Conservation (phyloP, 2,888 invertebrate species). For the Mythimna ferrago region DNA sequence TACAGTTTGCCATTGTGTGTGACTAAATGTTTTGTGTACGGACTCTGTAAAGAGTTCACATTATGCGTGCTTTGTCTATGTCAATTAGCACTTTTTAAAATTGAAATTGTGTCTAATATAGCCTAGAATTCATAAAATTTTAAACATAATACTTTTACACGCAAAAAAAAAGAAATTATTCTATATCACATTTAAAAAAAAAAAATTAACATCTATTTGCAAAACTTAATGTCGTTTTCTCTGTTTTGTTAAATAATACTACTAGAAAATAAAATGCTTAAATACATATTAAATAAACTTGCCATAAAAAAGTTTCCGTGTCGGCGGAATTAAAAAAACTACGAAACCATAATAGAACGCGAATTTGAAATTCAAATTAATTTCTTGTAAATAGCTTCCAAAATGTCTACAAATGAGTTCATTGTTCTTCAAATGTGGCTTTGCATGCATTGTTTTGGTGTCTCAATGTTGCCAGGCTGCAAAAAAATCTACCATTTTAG, state of each 20-base stretch:
- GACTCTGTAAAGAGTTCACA: conserved; percentile 13
- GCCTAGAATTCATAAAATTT: not conserved
- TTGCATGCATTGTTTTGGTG: conserved; percentile 77
- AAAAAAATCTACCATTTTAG: conserved; percentile 43
- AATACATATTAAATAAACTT: conserved; percentile 12
- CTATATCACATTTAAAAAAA: not conserved
- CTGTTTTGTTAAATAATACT: not conserved
- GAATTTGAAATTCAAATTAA: conserved; percentile 75
- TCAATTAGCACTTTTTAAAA: conserved; percentile 8
- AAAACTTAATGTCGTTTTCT: not conserved
- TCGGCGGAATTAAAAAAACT: conserved; percentile 31
- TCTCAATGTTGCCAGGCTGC: conserved; percentile 69
- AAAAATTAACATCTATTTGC: not conserved
- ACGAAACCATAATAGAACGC: conserved; percentile 19
- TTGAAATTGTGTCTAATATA: not conserved
- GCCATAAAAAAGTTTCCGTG: conserved; percentile 37
- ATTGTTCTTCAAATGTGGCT: conserved; percentile 70
- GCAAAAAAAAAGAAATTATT: not conserved
- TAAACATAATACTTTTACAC: not conserved
- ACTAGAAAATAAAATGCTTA: conserved; percentile 12
- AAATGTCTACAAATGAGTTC: conserved; percentile 60
- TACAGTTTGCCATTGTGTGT: conserved; percentile 65
- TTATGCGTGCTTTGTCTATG: conserved; percentile 47
- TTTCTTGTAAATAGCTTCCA: conserved; percentile 64
- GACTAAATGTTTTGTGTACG: conserved; percentile 68